Evolutionary conservation across 2,797 vertebrate genomes (phyloP), one percentile per base, ranked within the genome.

Genomic region (Pipistrellus kuhlii): DNA sequence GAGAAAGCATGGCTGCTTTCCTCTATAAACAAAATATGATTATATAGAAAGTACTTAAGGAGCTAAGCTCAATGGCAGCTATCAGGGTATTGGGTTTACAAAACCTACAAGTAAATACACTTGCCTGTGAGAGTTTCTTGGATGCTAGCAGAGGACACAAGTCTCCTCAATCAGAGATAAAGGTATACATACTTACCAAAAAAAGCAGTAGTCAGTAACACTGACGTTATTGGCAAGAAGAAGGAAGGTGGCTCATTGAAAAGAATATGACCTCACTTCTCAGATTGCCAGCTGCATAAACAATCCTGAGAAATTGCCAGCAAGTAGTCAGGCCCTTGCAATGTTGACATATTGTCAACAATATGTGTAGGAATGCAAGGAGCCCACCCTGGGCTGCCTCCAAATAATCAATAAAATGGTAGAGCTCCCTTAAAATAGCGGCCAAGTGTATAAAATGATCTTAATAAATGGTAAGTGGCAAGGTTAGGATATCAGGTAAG

Each of bases 181-280:
- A 85, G 41, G 68, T 13, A 55, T 68, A 62, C 4, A 32, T 72
- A 59, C 5, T 72, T 35, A 91, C 0, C 53, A 57, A 12, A n/a
- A 35, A 59, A 76, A 85, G 3, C 10, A 44, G 8, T 86, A 38
- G 10, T 32, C 46, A 59, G 41, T 77, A 88, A 64, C 30, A 32
- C 75, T 82, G 69, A 73, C 82, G 13, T 27, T 78, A 32, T 48
- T 85, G 48, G 23, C 35, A 91, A 82, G 17, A 2, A 68, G 8
- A 91, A 46, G 21, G 6, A 66, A 77, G 30, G 48, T 77, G 25
- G 51, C 9, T 77, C 38, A 91, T 94, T 69, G 27, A 25, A 68
- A 12, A 62, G 18, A 77, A 86, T 85, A 82, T 46, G 32, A 93
- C 21, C 25, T 83, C 27, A 86, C 51, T 94, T 95, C 30, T 78